A percentile compares a stretch with the other conserved stretches of the same genome.
phyloP scores from a whole-genome alignment of 53 echinoderm and acorn worm species.

The Apostichopus leukothele region DNA sequence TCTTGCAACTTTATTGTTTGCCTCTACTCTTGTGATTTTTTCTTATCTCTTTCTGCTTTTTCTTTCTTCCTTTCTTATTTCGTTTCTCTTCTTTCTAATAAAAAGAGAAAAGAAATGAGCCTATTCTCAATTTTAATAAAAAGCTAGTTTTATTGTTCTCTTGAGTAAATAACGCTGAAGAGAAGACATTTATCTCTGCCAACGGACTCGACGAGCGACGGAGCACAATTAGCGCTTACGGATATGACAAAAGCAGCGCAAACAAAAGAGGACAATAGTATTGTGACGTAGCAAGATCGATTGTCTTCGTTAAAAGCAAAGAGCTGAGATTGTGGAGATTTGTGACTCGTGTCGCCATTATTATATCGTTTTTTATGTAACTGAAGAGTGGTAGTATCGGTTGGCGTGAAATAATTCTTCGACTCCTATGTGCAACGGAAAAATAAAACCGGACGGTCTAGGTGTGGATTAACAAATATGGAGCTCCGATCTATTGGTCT shows the following conservation, averaged over 20 bases:
- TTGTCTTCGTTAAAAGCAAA: background rate
- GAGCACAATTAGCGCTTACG: background rate
- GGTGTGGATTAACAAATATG: constrained; percentile 40
- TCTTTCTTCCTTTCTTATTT: background rate
- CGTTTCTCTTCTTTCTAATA: background rate
- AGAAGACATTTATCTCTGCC: background rate
- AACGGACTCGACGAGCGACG: background rate
- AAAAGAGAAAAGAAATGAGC: background rate
- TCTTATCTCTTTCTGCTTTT: background rate
- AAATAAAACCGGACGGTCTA: background rate
- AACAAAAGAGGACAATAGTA: background rate
- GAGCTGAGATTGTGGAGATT: background rate
- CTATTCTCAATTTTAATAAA: background rate
- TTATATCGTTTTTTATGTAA: no score
- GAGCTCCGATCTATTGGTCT: constrained; percentile 14
- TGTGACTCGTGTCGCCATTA: no score
- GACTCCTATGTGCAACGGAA: background rate
- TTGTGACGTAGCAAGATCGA: background rate
- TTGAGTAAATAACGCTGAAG: background rate
- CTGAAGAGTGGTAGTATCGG: background rate
- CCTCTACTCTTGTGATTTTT: background rate
- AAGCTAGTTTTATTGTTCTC: background rate
- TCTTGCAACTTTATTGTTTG: background rate
- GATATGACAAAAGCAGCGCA: background rate
- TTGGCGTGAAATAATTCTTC: background rate